A percentile compares a stretch with the other conserved stretches of the same genome.
These are phyloP conservation scores for Dryoscopus gambensis DNA, from an alignment of 2,113 vertebrate genomes.

Conservation along the genomic window DNA sequence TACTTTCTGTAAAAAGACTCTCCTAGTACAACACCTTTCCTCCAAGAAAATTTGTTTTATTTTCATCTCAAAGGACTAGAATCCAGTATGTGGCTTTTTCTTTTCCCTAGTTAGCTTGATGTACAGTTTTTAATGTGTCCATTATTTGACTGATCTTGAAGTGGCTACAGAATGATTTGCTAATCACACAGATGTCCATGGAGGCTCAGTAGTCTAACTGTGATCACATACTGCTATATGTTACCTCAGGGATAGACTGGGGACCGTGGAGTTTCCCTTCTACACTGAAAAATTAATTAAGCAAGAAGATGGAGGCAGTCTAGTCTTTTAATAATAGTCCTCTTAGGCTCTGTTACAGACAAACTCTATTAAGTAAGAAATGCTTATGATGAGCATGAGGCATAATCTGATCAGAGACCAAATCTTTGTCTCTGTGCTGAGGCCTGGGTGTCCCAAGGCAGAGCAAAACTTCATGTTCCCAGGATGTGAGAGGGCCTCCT, in stretches of 20 bases:
- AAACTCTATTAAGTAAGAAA: background rate
- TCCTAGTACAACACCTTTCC: background rate
- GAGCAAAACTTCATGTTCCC: background rate
- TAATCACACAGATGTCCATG: background rate
- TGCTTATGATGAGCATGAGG: background rate
- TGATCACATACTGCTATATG: background rate
- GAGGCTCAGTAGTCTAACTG: background rate
- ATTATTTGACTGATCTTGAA: background rate
- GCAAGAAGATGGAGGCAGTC: background rate
- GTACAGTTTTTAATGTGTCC: background rate
- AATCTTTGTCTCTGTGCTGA: background rate
- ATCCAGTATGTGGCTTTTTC: background rate
- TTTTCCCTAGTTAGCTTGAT: background rate
- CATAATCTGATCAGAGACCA: background rate
- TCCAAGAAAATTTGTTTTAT: background rate
- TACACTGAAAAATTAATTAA: background rate
- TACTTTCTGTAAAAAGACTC: background rate
- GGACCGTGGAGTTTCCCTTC: background rate
- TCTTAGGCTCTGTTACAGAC: background rate
- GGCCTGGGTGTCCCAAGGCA: background rate
- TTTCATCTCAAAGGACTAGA: background rate
- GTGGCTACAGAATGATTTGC: background rate
- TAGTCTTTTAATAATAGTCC: constrained; percentile 28
- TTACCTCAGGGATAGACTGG: background rate
- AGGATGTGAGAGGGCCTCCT: background rate